These are phyloP conservation scores for Magallana nippona DNA, from an alignment of 2,888 invertebrate species.

Conservation along the genomic window DNA sequence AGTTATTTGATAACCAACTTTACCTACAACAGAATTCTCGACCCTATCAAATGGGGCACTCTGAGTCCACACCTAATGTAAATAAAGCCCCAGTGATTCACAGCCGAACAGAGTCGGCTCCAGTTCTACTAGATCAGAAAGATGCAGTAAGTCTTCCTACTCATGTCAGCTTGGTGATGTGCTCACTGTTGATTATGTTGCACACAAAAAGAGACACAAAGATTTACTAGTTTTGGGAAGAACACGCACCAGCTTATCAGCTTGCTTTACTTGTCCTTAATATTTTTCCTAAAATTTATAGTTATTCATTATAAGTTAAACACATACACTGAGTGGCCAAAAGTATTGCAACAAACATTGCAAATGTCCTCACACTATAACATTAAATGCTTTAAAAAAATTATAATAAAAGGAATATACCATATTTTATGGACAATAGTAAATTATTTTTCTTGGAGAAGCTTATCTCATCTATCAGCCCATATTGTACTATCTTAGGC, in stretches of 20 bases:
- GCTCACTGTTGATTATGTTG: background rate
- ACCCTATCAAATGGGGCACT: background rate
- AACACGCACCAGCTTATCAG: background rate
- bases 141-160: conserved; percentile 59
- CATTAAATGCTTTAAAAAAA: no score
- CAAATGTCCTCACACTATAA: no score
- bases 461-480: no score
- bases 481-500: no score
- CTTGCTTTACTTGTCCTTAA: background rate
- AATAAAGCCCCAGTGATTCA: conserved; percentile 58
- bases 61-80: conserved; percentile 2
- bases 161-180: conserved; percentile 1
- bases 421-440: no score
- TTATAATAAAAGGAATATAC: no score
- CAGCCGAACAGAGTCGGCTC: conserved; percentile 64
- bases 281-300: no score
- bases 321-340: no score
- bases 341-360: no score
- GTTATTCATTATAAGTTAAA: no score
- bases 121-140: conserved; percentile 55
- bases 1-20: background rate
- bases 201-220: background rate
- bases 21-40: conserved; percentile 21
- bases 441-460: no score
- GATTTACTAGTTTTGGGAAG: background rate